These are phyloP conservation scores for Lasiurus cinereus DNA, from an alignment of 2,113 vertebrate genomes.

Conservation along the genomic window DNA sequence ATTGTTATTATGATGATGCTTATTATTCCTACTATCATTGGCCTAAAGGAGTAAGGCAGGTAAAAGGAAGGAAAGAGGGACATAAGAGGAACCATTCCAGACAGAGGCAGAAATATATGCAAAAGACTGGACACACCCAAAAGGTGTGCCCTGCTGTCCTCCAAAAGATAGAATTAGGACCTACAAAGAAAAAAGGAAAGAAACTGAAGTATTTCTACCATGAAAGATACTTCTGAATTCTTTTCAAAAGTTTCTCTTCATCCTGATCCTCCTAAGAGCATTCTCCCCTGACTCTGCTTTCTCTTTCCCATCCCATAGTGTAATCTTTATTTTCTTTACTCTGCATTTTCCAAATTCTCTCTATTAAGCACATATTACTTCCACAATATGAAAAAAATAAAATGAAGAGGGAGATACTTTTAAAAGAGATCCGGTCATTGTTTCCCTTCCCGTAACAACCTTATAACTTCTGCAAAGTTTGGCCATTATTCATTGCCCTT, in stretches of 20 bases:
- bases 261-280: neutral
- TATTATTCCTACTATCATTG: neutral
- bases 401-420: neutral
- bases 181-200: neutral
- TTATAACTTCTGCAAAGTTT: neutral
- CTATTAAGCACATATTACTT: neutral
- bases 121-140: neutral
- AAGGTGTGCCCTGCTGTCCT: neutral
- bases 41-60: neutral
- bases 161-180: neutral
- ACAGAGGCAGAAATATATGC: neutral
- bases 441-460: neutral
- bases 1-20: neutral
- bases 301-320: neutral
- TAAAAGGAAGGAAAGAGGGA: neutral
- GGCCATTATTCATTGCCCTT: neutral
- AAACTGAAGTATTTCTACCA: neutral
- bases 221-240: neutral
- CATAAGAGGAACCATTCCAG: neutral
- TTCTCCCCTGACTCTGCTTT: constrained; percentile 16
- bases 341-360: constrained; percentile 38
- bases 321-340: constrained; percentile 24
- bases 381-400: neutral
- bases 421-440: neutral
- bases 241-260: neutral